phyloP scores from a whole-genome alignment of 2,888 invertebrate genomes.

The Pristionchus exspectatus region DNA sequence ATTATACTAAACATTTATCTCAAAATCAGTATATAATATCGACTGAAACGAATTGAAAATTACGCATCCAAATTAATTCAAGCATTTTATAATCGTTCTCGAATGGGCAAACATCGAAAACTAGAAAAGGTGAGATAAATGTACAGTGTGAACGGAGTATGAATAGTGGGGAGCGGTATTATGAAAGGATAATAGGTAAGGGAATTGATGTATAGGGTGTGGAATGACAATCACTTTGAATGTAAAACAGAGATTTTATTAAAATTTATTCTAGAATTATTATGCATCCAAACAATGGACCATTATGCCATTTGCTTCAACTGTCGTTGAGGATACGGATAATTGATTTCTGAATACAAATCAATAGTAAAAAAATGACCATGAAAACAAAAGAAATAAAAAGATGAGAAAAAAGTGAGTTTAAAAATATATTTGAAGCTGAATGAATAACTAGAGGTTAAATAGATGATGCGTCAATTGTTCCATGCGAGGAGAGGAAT shows the following conservation, averaged over 20 bases:
- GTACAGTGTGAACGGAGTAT: not conserved
- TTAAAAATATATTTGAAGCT: not conserved
- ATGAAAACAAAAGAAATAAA: not conserved
- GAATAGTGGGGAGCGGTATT: not conserved
- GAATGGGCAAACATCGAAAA: not conserved
- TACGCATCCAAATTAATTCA: not conserved
- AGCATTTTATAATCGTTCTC: slow-evolving; percentile 24
- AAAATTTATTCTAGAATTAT: not conserved
- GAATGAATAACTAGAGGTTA: slow-evolving; percentile 8
- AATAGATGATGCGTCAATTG: slow-evolving; percentile 68
- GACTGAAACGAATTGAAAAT: not conserved
- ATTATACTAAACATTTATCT: too few relatives aligned
- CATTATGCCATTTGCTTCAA: not conserved
- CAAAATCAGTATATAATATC: slow-evolving; percentile 12
- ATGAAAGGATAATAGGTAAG: not conserved
- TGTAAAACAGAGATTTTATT: not conserved
- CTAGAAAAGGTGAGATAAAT: not conserved
- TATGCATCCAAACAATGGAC: not conserved
- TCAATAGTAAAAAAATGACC: not conserved
- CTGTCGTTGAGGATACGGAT: not conserved
- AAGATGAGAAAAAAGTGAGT: not conserved
- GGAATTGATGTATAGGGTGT: not conserved
- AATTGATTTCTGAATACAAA: not conserved
- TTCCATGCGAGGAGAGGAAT: slow-evolving; percentile 74
- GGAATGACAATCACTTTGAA: not conserved